Base-by-base conservation (phyloP, 2,888 invertebrate genomes). In the Clusia tigrina region DNA sequence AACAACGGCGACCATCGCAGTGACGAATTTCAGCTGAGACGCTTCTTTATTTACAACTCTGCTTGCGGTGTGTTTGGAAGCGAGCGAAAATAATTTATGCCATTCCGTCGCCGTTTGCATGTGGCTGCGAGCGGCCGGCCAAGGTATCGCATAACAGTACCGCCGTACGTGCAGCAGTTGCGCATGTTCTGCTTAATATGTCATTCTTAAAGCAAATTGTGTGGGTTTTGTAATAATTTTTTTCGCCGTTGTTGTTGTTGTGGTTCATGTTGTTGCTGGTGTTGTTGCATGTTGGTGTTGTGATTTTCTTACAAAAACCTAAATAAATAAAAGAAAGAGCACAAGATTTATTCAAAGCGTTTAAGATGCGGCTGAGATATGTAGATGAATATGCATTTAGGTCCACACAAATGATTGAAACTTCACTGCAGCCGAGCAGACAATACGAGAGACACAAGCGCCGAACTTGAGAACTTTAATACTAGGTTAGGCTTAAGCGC, bases 71-170 rank as follows among this genome's bases (percentile, higher is more conserved):
- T n/a, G n/a, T n/a, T n/a, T n/a, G n/a, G n/a, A n/a, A n/a, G n/a
- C n/a, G n/a, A n/a, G n/a, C n/a, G n/a, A n/a, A 42, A 42, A n/a
- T 42, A 42, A 42, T 42, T 42, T 42, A 42, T 42, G 42, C n/a
- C n/a, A n/a, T 42, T 42, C n/a, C n/a, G 42, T 15, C 42, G 9
- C n/a, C n/a, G 42, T 15, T 17, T 42, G 42, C 42, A n/a, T 32
- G 5, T 32, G 5, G 32, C 12, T 32, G 42, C 32, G 32, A 6
- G 12, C 12, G 6, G 32, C 32, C 32, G 32, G 32, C 32, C 6
- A 6, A 12, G 42, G n/a, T 42, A 42, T 42, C 42, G 42, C 10
- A 42, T 42, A 42, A 42, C 42, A 42, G 42, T 42, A 42, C n/a
- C 42, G 42, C 6, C n/a, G 42, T 42, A 42, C 42, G 42, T 42